Evolutionary conservation across 2,888 invertebrate genomes (phyloP), one percentile per base, ranked within the genome.

Genomic region (Pogonocherus hispidulus): DNA sequence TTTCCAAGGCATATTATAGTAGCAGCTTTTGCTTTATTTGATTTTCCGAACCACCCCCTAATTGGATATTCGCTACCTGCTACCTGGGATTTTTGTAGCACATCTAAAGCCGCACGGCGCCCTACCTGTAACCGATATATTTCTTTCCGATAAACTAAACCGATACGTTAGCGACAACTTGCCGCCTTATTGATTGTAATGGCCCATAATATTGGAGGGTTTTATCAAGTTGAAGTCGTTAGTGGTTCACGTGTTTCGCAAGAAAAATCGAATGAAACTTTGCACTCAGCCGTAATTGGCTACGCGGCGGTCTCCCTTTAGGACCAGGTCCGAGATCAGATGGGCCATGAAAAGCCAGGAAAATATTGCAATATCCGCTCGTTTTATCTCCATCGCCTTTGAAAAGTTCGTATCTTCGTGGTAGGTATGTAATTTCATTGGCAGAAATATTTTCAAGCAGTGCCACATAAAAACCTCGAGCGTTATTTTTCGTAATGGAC

Each of bases 341-440:
- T 75, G 74, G 72, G 70, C 70, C 73, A 75, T 73, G 74, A 78
- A 75, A 75, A 71, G 70, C 75, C 69, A 72, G 73, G 75, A 74
- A 79, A 79, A 77, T 79, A 79, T 79, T 71, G 77, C 77, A 76
- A 78, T 79, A 77, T 79, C 79, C 76, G 78, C 62, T 62, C 56
- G 68, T 67, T 68, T 71, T 67, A 75, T 72, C 71, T 67, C 37
- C 68, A 69, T 70, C 72, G 63, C 57, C 70, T 69, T 69, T 63
- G 66, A 66, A 63, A 55, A 66, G 68, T 64, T 71, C 57, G 55
- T 46, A 51, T 66, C 69, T 63, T 60, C 66, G 47, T 51, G 35
- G 59, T 59, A 27, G 35, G 41, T 41, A 41, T 14, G 4, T 41
- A 37, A 37, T 62, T 70, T 68, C 69, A 70, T 70, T 63, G 70